Evolutionary conservation across 2,113 vertebrate genomes (phyloP).

Genomic region (Struthio camelus): DNA sequence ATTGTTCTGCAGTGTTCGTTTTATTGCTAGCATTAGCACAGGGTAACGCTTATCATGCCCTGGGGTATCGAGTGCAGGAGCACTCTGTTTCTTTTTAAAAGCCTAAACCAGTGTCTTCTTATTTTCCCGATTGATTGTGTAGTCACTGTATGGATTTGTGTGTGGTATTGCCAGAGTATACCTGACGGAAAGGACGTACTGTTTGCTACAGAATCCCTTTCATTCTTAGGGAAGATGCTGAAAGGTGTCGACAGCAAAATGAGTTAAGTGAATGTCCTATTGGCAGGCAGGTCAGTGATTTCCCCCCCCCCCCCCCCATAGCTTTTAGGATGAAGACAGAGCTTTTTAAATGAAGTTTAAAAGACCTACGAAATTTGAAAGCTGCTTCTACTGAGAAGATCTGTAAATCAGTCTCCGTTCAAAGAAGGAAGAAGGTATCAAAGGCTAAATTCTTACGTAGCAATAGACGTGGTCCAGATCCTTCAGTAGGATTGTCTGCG

Average conservation of each 20-base stretch:
- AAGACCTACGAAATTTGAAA: not conserved
- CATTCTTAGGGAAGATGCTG: not conserved
- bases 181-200: not conserved
- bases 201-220: not conserved
- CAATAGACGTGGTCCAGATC: not conserved
- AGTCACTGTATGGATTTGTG: not conserved
- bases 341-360: not conserved
- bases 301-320: too few species aligned
- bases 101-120: rapidly evolving
- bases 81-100: not conserved
- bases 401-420: not conserved
- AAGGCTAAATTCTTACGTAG: not conserved
- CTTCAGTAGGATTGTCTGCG: not conserved
- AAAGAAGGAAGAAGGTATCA: not conserved
- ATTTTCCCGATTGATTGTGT: not conserved
- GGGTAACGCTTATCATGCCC: not conserved
- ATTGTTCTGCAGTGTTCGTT: not conserved
- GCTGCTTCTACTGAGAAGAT: not conserved
- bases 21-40: not conserved
- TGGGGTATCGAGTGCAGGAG: not conserved
- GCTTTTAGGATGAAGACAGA: not conserved
- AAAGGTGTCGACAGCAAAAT: not conserved
- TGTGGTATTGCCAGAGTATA: not conserved
- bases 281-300: not conserved
- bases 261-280: not conserved